Evolutionary conservation across 2,888 invertebrate genomes (phyloP).

Genomic region (Phania funesta): DNA sequence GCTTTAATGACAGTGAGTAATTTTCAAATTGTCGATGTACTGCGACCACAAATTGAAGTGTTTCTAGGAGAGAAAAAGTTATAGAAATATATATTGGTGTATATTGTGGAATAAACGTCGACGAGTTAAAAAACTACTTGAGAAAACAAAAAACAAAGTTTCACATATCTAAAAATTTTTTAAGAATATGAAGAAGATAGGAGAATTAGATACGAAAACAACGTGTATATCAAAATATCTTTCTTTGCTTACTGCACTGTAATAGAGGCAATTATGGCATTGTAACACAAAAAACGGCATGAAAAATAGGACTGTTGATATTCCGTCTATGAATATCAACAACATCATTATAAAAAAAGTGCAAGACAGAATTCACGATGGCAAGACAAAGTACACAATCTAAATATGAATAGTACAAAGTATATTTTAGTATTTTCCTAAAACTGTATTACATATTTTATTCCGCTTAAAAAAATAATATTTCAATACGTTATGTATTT

Average conservation of each 20-base stretch:
- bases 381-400: conserved; percentile 51
- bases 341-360: background rate
- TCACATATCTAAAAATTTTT: too few relatives aligned
- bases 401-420: conserved; percentile 49
- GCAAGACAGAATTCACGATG: background rate
- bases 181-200: too few relatives aligned
- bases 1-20: too few relatives aligned
- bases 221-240: too few relatives aligned
- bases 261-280: background rate
- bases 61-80: too few relatives aligned
- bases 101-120: too few relatives aligned
- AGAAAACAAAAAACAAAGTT: too few relatives aligned
- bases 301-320: conserved; percentile 14
- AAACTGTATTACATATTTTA: conserved; percentile 38
- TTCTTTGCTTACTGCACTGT: background rate
- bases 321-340: conserved; percentile 5
- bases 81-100: too few relatives aligned
- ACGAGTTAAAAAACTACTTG: too few relatives aligned
- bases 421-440: background rate
- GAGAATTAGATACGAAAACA: too few relatives aligned
- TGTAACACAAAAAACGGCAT: background rate
- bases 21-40: too few relatives aligned
- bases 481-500: background rate
- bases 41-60: too few relatives aligned
- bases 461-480: background rate